Evolutionary conservation across 2,113 vertebrate species (phyloP).

Genomic region (Beaufortia kweichowensis): DNA sequence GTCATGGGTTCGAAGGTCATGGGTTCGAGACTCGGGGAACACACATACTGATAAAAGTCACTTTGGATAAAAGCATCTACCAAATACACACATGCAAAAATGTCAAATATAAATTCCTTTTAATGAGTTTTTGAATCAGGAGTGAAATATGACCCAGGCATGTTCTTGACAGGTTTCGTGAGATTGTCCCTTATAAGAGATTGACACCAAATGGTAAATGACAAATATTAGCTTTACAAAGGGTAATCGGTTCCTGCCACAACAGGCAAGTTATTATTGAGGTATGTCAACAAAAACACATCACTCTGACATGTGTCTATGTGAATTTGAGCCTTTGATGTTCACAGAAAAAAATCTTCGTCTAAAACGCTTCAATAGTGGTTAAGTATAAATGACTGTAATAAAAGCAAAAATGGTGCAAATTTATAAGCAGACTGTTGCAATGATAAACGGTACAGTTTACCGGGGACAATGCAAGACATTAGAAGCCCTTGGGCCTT

Average conservation of each 20-base stretch:
- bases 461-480: not conserved
- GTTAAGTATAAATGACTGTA: not conserved
- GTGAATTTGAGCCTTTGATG: conserved; percentile 21
- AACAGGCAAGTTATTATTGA: conserved; percentile 3
- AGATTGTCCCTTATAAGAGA: conserved; percentile 19
- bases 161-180: conserved; percentile 22
- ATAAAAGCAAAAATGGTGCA: not conserved
- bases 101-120: too few relatives aligned
- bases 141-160: not conserved
- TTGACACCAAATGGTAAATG: not conserved
- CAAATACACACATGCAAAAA: too few relatives aligned
- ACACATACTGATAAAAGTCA: not conserved
- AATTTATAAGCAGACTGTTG: not conserved
- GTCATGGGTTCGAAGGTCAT: too few relatives aligned
- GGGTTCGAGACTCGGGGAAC: too few relatives aligned
- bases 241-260: conserved; percentile 27
- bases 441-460: conserved; percentile 13
- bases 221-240: conserved; percentile 26
- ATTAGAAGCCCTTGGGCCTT: not conserved
- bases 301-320: conserved; percentile 17
- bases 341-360: not conserved
- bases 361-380: not conserved
- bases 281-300: conserved; percentile 26
- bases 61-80: too few relatives aligned
- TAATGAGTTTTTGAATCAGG: not conserved